A percentile compares a stretch with the other conserved stretches of the same genome.
Evolutionary conservation across 2,113 vertebrate genomes (phyloP).

Genomic region (Rhinoderma darwinii): DNA sequence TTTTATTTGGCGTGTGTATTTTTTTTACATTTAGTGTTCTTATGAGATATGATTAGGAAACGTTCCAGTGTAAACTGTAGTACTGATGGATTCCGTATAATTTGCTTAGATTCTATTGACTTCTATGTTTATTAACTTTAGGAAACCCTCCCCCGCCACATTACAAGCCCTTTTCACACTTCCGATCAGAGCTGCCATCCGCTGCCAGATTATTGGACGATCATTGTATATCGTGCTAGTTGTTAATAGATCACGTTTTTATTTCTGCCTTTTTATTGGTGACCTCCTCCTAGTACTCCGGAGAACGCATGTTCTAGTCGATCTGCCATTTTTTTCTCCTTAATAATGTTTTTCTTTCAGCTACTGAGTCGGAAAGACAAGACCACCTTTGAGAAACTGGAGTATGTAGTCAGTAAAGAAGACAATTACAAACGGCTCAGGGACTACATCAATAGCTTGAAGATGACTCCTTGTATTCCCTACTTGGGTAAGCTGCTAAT

Average conservation of each 20-base stretch:
- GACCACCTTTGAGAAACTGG: conserved; percentile 93
- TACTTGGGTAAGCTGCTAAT: conserved; percentile 86
- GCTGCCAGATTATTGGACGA: not conserved
- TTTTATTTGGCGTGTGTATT: too few relatives aligned
- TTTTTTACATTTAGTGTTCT: not conserved
- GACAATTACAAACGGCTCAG: conserved; percentile 98
- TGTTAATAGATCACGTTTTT: not conserved
- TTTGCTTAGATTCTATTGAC: too few relatives aligned
- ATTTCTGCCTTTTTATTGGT: not conserved
- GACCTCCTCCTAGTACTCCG: not conserved
- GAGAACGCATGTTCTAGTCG: not conserved
- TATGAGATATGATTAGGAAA: too few relatives aligned
- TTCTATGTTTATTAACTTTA: too few relatives aligned
- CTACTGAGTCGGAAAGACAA: conserved; percentile 96
- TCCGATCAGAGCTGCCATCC: not conserved
- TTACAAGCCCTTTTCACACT: too few relatives aligned
- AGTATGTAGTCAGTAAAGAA: conserved; percentile 98
- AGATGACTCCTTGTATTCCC: conserved; percentile 98
- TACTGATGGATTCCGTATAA: too few relatives aligned
- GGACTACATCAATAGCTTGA: conserved; percentile 95
- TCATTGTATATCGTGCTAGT: not conserved
- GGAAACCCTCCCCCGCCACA: too few relatives aligned
- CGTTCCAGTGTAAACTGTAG: too few relatives aligned
- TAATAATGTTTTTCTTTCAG: conserved; percentile 68
- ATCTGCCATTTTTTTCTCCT: not conserved